phyloP scores from a whole-genome alignment of 2,113 vertebrate species.

The Labrus mixtus region DNA sequence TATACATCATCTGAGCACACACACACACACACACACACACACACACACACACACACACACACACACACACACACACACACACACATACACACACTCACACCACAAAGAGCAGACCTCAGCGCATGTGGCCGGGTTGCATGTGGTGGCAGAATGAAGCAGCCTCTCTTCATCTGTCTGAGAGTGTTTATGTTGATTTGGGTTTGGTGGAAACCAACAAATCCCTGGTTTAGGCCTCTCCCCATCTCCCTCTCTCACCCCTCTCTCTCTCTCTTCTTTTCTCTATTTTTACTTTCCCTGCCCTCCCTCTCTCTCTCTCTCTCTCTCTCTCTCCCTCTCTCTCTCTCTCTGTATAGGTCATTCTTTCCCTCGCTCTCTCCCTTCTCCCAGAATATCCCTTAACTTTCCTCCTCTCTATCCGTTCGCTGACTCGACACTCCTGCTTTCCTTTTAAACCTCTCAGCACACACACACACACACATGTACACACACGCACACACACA shows the following conservation, averaged over 20 bases:
- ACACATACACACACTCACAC: constrained; percentile 4
- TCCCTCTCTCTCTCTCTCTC: constrained; percentile 13
- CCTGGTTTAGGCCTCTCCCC: constrained; percentile 30
- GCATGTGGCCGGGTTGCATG: constrained; percentile 42
- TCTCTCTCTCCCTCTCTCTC: constrained; percentile 14
- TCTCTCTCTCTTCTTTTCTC: constrained; percentile 21
- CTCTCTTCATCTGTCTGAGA: constrained; percentile 42
- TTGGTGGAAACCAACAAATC: constrained; percentile 55
- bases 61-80: not conserved
- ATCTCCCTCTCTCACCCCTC: not conserved
- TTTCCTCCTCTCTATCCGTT: constrained; percentile 45
- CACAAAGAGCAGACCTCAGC: constrained; percentile 53
- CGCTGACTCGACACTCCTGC: constrained; percentile 68
- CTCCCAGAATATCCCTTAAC: constrained; percentile 56
- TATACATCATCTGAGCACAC: constrained; percentile 47
- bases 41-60: constrained; percentile 6
- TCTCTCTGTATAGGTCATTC: constrained; percentile 14
- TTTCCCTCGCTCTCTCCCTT: constrained; percentile 12
- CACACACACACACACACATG: constrained; percentile 40
- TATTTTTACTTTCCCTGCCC: constrained; percentile 35
- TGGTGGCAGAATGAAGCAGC: constrained; percentile 64
- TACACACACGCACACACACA: constrained; percentile 37
- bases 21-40: not conserved
- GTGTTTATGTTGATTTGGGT: constrained; percentile 37
- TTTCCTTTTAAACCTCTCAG: constrained; percentile 58